phyloP scores from a whole-genome alignment of 2,888 invertebrate genomes.

The Aricia artaxerxes region DNA sequence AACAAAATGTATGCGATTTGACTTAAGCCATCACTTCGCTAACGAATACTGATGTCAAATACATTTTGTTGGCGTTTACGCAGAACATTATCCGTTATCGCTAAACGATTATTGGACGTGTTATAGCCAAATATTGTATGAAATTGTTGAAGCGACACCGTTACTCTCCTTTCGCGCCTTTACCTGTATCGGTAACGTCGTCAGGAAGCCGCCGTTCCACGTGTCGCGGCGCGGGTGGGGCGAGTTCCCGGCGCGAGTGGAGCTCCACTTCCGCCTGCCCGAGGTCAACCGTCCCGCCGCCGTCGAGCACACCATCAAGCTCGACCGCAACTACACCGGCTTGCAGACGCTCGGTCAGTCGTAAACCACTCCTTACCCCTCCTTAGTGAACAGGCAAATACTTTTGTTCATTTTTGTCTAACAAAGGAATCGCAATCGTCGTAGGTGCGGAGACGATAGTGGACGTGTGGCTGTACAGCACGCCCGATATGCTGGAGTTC shows the following conservation, averaged over 20 bases:
- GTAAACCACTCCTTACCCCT: conserved; percentile 17
- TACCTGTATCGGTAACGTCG: not conserved
- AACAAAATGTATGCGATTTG: no score
- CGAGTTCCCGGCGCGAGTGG: conserved; percentile 91
- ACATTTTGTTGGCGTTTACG: no score
- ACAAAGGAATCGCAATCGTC: conserved; percentile 40
- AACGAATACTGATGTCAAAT: no score
- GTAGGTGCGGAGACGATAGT: conserved; percentile 89
- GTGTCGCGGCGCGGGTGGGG: conserved; percentile 94
- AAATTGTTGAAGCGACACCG: no score
- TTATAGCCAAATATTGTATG: no score
- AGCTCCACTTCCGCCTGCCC: conserved; percentile 87
- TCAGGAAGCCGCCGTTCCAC: conserved; percentile 89
- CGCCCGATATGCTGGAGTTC: conserved; percentile 65
- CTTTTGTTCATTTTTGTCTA: not conserved
- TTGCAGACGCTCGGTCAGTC: conserved; percentile 87
- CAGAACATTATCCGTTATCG: no score
- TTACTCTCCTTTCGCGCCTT: no score
- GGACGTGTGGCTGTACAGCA: conserved; percentile 84
- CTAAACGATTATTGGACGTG: no score
- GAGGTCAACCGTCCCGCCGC: conserved; percentile 88
- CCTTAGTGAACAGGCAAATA: no score
- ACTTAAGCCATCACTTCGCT: no score
- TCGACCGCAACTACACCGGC: conserved; percentile 91
- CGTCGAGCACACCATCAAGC: conserved; percentile 88